Base-by-base conservation (phyloP, 2,113 vertebrate species). In the Cephalopterus ornatus region DNA sequence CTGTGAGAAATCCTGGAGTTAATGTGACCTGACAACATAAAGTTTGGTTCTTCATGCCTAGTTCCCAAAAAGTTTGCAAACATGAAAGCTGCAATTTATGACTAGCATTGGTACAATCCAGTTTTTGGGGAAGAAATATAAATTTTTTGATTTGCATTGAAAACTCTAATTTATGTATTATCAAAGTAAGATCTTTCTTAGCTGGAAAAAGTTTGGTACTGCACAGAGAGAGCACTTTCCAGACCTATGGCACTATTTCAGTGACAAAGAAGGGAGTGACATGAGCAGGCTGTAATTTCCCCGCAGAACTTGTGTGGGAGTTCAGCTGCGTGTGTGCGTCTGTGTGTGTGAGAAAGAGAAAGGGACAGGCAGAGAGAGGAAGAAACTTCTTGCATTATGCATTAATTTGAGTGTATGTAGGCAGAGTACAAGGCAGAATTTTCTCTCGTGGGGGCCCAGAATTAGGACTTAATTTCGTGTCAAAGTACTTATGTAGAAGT, bases 21-120 rank as follows among this genome's bases (percentile, higher is more conserved):
- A 95, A 96, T 90, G 52, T 89, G 87, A 97, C 95, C 91, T 93
- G 97, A 95, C 95, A 97, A 93, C 65, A 93, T 65, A 91, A 95
- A 96, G 65, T 94, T 95, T 88, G 75, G 75, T 93, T 94, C 89
- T 93, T 88, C 82, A 21, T 92, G 74, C 67, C 33, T 75, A 66
- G 72, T 83, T 94, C 58, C 41, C 11, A 90, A 92, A 92, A 81
- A 93, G 39, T 94, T 84, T 94, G 39, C 78, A 73, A 95, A 68
- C 28, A 16, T 24, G 61, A 85, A 93, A 85, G 37, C 53, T 82
- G 84, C 39, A 89, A 77, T 79, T 84, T 77, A 50, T 88, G 37
- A 79, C 63, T 74, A 79, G 71, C 91, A 77, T 50, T 15, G 12
- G 50, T 88, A 17, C 15, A 93, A 67, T 66, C 21, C 23, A 33